Conservation (phyloP, 2,797 vertebrate species). For the Fundulus diaphanus region DNA sequence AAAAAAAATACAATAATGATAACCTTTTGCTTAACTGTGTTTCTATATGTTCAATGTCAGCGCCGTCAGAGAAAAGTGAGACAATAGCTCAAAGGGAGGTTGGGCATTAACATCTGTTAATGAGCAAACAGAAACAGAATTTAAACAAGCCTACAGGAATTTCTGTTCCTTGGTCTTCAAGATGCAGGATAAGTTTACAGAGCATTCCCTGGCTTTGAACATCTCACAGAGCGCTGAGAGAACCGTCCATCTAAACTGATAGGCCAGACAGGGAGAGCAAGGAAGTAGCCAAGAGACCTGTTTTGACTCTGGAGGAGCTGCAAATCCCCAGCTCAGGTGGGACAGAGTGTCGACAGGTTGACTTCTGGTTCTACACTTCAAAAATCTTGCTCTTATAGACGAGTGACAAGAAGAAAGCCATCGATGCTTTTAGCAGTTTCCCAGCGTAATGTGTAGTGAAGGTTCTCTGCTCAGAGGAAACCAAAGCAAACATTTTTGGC, state of each 20-base stretch:
- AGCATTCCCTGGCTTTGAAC: neutral
- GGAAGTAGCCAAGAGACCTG: neutral
- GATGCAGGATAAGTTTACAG: neutral
- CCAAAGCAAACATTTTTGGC: neutral
- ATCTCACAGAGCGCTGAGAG: neutral
- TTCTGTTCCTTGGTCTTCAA: neutral
- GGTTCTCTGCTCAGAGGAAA: neutral
- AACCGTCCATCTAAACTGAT: neutral
- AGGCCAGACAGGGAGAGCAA: neutral
- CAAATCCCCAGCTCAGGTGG: neutral
- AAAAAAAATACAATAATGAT: neutral
- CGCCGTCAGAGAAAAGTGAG: neutral
- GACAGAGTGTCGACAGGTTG: neutral
- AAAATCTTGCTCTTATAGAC: neutral
- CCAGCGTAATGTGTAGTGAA: neutral
- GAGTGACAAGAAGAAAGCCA: neutral
- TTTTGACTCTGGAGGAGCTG: neutral
- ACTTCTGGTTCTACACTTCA: neutral
- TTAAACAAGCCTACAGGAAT: neutral
- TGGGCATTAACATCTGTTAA: neutral
- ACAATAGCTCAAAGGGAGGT: neutral
- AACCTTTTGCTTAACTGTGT: neutral
- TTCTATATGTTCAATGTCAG: neutral
- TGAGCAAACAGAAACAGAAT: neutral
- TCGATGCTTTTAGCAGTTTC: neutral